Base-by-base conservation (phyloP, 1,140 invertebrate species). In the Ridgeia piscesae region DNA sequence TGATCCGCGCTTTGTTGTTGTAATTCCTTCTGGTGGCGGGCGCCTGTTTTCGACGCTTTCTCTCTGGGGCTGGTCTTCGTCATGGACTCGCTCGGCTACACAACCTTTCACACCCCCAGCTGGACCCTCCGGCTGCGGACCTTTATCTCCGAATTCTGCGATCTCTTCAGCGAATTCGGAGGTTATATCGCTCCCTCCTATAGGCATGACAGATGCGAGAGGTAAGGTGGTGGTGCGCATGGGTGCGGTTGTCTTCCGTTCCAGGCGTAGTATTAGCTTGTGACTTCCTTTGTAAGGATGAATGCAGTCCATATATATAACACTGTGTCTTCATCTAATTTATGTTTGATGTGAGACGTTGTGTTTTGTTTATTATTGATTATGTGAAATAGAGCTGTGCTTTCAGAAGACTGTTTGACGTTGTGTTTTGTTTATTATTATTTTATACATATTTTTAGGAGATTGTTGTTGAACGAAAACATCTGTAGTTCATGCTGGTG, bases 161-260 rank as follows among this genome's bases (percentile, higher is more conserved):
- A 99, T 95, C 95, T 99, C 89, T 99, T 98, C 95, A 98, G 98
- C 95, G 98, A 99, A 96, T 99, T 99, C 95, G 98, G 98, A 95
- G 98, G 98, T 96, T 98, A 98, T 94, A 98, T 99, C 93, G 98
- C 98, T 34, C 98, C 98, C 88, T 98, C 98, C 93, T 99, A 98
- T 96, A 98, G 99, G 96, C 98, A 99, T 96, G 98, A 99, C 95
- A 97, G 98, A 91, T 99, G 98, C 95, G 98, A 99, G 97, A 97
- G 98, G 98, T 98, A 96, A 93, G 58, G 58, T 77, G 58, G 58
- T 77, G 58, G 58, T 77, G 58, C 17, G 58, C 27, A n/a, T n/a
- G n/a, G n/a, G 2, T 21, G 58, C 58, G 11, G 58, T 31, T 77
- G 27, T 77, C 17, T 77, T 77, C 27, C 58, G 27, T 21, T 17